These are phyloP conservation scores for Montipora foliosa DNA, from an alignment of 64 coral and sea anemone genomes.

Conservation along the genomic window DNA sequence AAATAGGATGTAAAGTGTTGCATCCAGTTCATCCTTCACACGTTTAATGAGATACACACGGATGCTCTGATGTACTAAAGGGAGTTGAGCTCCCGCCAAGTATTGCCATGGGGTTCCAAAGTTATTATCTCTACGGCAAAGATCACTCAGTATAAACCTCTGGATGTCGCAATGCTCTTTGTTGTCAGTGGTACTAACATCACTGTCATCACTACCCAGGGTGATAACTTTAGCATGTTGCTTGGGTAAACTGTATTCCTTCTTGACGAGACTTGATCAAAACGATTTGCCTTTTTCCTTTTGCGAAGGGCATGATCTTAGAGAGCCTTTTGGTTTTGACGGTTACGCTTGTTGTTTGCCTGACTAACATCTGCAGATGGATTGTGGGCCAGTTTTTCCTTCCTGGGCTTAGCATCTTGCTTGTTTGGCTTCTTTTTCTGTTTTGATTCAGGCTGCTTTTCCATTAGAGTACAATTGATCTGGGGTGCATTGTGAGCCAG, in stretches of 20 bases:
- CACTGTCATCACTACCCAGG: background rate
- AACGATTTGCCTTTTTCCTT: constrained; percentile 4
- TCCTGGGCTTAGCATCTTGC: too few species aligned
- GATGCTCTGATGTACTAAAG: background rate
- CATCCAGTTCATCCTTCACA: too few species aligned
- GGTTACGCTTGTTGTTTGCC: too few species aligned
- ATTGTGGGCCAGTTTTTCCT: too few species aligned
- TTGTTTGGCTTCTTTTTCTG: too few species aligned
- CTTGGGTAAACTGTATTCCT: background rate
- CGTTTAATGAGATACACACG: too few species aligned
- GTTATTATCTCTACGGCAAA: background rate
- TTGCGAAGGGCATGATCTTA: background rate
- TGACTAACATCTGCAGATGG: too few species aligned
- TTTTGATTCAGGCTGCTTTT: too few species aligned
- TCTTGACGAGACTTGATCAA: background rate
- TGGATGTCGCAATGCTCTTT: background rate
- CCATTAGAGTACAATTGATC: too few species aligned
- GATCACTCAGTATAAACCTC: background rate
- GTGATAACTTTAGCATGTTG: background rate
- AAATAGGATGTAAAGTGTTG: too few species aligned
- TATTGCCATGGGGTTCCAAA: background rate
- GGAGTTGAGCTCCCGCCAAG: background rate
- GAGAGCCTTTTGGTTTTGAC: background rate
- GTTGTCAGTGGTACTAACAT: background rate
- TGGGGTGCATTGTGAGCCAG: too few species aligned